A percentile compares a stretch with the other conserved stretches of the same genome.
phyloP scores from a whole-genome alignment of 2,888 invertebrate genomes.

The Aporophyla nigra region DNA sequence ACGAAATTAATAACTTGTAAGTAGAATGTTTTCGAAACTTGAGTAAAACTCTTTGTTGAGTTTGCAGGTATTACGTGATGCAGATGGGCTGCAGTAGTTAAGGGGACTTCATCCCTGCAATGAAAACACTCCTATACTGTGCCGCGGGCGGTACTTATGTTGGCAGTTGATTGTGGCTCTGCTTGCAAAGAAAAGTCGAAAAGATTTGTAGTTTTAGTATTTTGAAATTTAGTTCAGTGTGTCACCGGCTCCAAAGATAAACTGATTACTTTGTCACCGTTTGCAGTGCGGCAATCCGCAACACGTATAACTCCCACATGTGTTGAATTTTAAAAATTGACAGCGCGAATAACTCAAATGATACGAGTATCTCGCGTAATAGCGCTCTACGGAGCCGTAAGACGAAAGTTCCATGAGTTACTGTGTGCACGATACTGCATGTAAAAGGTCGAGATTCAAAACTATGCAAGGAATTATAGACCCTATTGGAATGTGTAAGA shows the following conservation, averaged over 20 bases:
- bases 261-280: not conserved
- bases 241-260: not conserved
- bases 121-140: too few relatives aligned
- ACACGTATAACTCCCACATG: not conserved
- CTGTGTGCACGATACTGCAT: not conserved
- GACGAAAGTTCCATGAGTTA: conserved; percentile 33
- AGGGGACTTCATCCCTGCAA: not conserved
- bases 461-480: not conserved
- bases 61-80: not conserved
- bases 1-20: too few relatives aligned
- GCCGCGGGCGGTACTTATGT: too few relatives aligned
- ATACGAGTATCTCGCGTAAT: conserved; percentile 15
- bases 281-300: not conserved
- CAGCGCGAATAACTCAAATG: conserved; percentile 13
- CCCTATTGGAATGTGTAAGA: conserved; percentile 9
- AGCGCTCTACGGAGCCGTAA: conserved; percentile 24
- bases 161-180: not conserved
- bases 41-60: not conserved
- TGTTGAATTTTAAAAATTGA: conserved; percentile 41
- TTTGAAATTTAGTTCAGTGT: not conserved
- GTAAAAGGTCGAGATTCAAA: not conserved
- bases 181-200: not conserved
- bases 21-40: not conserved
- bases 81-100: conserved; percentile 1
- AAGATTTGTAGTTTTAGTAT: not conserved